These are phyloP conservation scores for Silurus glanis DNA, from an alignment of 2,113 vertebrate species.

Conservation along the genomic window DNA sequence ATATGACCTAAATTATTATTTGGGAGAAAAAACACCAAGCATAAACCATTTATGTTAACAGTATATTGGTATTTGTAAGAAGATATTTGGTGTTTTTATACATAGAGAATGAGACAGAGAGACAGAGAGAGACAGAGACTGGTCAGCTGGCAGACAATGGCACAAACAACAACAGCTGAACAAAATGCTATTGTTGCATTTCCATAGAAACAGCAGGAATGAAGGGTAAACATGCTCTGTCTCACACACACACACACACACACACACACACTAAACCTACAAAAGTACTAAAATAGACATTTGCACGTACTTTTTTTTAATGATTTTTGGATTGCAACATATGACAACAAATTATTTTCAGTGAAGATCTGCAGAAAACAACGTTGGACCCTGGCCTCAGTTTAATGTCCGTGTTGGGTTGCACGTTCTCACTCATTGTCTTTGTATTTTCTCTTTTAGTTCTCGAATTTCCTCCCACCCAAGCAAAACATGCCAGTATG, in stretches of 20 bases:
- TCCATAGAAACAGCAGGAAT: not conserved
- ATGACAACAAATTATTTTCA: not conserved
- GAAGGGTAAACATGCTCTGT: not conserved
- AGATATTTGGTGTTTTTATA: not conserved
- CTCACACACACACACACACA: not conserved
- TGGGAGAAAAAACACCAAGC: too few species aligned
- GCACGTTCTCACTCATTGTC: too few species aligned
- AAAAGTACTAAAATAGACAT: not conserved
- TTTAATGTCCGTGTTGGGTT: not conserved
- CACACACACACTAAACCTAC: not conserved
- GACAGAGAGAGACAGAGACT: conserved; percentile 4
- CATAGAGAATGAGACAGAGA: not conserved
- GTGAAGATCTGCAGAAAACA: not conserved
- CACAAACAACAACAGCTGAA: conserved; percentile 42
- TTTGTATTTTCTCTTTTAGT: not conserved
- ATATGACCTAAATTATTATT: too few species aligned
- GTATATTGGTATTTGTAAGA: not conserved
- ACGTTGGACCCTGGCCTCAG: not conserved
- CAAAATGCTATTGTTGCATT: conserved; percentile 46
- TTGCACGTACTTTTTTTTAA: not conserved
- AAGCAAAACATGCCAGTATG: not conserved
- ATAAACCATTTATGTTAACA: too few species aligned
- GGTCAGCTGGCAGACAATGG: conserved; percentile 27
- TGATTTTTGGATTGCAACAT: not conserved
- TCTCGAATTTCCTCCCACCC: not conserved